These are phyloP conservation scores for Stigmatopora argus DNA, from an alignment of 2,113 vertebrate genomes.

Conservation along the genomic window DNA sequence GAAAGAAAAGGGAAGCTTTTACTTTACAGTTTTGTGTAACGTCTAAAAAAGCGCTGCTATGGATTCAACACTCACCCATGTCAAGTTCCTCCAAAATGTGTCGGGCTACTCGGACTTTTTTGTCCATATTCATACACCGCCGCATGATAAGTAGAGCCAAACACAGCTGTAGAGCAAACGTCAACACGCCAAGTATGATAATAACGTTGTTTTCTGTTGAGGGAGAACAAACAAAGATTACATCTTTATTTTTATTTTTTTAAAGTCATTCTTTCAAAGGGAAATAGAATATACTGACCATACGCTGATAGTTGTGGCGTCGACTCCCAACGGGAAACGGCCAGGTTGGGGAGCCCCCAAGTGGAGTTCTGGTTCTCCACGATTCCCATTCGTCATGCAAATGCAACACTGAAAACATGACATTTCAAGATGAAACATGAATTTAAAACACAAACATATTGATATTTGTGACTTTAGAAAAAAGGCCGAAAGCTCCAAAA, in stretches of 20 bases:
- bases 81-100: neutral
- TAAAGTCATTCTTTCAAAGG: neutral
- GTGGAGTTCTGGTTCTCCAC: constrained; percentile 43
- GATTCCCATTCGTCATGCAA: constrained; percentile 32
- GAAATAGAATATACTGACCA: constrained; percentile 23
- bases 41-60: neutral
- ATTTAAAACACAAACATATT: neutral
- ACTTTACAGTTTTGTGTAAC: neutral
- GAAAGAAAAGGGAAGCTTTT: neutral
- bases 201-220: constrained; percentile 37
- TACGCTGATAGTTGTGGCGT: constrained; percentile 2
- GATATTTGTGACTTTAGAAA: neutral
- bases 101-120: constrained; percentile 20
- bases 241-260: neutral
- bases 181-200: constrained; percentile 48
- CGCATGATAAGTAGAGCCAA: constrained; percentile 48
- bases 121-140: constrained; percentile 51
- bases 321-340: constrained; percentile 37
- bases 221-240: neutral
- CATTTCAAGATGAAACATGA: neutral
- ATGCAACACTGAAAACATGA: neutral
- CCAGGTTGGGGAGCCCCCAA: constrained; percentile 18
- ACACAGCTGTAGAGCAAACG: constrained; percentile 64
- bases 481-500: too few species aligned
- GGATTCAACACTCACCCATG: constrained; percentile 24